phyloP scores from a whole-genome alignment of 2,797 vertebrate species.

The Sciaenops ocellatus region DNA sequence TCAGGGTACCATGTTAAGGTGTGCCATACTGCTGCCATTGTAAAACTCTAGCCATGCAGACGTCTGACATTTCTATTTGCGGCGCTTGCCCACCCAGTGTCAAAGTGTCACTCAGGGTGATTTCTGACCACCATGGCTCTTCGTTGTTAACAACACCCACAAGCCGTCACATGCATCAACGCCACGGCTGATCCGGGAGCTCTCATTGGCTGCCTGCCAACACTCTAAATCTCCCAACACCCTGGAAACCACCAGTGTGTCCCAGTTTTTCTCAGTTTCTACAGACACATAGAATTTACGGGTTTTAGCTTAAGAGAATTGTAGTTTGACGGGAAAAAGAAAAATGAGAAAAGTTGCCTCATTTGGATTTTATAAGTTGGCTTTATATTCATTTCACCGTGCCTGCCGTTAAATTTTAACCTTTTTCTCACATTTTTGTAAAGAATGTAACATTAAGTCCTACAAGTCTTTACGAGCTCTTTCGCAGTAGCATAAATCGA shows the following conservation, averaged over 20 bases:
- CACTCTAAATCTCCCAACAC: conserved; percentile 84
- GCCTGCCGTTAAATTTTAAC: conserved; percentile 65
- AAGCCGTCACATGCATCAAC: conserved; percentile 76
- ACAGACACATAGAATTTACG: conserved; percentile 53
- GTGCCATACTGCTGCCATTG: conserved; percentile 67
- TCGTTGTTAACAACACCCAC: conserved; percentile 87
- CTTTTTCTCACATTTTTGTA: conserved; percentile 70
- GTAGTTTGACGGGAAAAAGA: conserved; percentile 57
- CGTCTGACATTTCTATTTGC: conserved; percentile 85
- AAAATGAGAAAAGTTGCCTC: conserved; percentile 68
- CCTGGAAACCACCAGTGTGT: conserved; percentile 79
- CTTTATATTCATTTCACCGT: conserved; percentile 58
- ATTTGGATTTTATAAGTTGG: conserved; percentile 67
- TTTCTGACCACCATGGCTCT: conserved; percentile 88
- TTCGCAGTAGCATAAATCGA: conserved; percentile 75
- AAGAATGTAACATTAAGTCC: conserved; percentile 71
- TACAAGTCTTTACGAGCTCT: conserved; percentile 69
- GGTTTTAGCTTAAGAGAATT: conserved; percentile 50
- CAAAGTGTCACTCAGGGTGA: conserved; percentile 87
- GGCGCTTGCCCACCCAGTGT: conserved; percentile 80
- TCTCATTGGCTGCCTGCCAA: conserved; percentile 83
- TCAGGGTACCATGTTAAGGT: conserved; percentile 59
- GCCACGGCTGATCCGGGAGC: conserved; percentile 80
- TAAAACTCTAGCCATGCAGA: conserved; percentile 68
- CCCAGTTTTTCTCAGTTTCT: conserved; percentile 77